Evolutionary conservation across 1,140 invertebrate genomes (phyloP), one percentile per base, ranked within the genome.

Genomic region (Bombus superbus): DNA sequence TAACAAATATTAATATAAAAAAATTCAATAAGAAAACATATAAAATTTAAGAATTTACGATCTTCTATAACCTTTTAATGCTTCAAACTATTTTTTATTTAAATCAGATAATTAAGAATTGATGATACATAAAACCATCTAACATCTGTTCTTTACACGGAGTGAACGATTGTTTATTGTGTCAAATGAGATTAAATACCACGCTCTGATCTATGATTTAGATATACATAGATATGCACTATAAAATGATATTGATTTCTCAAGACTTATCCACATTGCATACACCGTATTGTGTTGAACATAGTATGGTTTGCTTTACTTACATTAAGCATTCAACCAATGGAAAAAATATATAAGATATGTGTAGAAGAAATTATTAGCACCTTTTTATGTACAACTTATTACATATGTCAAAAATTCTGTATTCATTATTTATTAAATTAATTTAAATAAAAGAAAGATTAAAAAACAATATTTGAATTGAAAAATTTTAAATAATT

Each of bases 121-220:
- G 68, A 75, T 38, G 22, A 69, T 68, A 44, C 5, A 44, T 28
- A 74, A 28, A 57, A 76, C 40, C 42, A 62, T 28, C 25, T 25
- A 47, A 86, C 76, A 69, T 74, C 68, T 77, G n/a, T 68, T 72
- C 59, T 13, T 68, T n/a, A 32, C 53, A 42, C 42, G 62, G 40
- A 57, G 47, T 15, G 32, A 79, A 83, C 18, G 35, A 40, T 88
- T 89, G 88, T 88, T 89, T 89, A 86, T 86, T 84, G n/a, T 87
- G 85, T 80, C 76, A 73, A 68, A 59, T 68, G 78, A 89, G 80
- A 89, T 86, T 89, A 89, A 89, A 89, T 89, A 81, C 87, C 84
- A 81, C 66, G 64, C 66, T 66, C 35, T 77, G 66, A 89, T 72
- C 81, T 86, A 77, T 83, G 77, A 78, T 80, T 62, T 86, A 42